phyloP scores from a whole-genome alignment of 2,113 vertebrate species.

The Cyanocitta stelleri region DNA sequence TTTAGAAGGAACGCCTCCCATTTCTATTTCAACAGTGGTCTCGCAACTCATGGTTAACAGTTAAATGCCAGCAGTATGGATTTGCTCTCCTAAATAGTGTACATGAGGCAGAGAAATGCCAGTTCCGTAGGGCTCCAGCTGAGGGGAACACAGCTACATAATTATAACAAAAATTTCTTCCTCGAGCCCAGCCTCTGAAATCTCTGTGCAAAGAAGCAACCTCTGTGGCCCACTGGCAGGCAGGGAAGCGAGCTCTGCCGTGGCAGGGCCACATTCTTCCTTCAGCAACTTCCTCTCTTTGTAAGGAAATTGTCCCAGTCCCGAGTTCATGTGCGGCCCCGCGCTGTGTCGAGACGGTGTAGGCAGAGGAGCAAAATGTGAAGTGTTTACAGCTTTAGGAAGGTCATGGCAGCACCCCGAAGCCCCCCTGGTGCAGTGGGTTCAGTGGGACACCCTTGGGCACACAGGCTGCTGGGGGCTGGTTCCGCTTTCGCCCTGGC shows the following conservation, averaged over 20 bases:
- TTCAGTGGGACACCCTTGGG: not conserved
- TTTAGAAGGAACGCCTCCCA: slow-evolving; percentile 37
- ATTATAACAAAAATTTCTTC: not conserved
- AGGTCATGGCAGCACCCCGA: not conserved
- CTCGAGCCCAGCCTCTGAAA: not conserved
- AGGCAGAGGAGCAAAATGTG: not conserved
- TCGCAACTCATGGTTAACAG: not conserved
- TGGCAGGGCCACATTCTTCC: not conserved
- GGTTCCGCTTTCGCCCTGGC: fast-evolving
- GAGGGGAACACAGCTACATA: not conserved
- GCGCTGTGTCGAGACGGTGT: fast-evolving
- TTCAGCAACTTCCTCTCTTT: not conserved
- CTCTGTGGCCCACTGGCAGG: fast-evolving
- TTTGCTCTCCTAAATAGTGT: not conserved
- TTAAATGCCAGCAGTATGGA: not conserved
- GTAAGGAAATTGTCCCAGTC: not conserved
- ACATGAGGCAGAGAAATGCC: not conserved
- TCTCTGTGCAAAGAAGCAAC: not conserved
- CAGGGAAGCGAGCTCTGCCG: fast-evolving
- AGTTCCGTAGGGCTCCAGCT: not conserved
- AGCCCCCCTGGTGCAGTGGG: not conserved
- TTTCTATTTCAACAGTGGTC: slow-evolving; percentile 33
- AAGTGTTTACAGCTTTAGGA: not conserved
- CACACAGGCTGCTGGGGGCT: fast-evolving
- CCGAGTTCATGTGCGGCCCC: fast-evolving